Evolutionary conservation across 2,113 vertebrate species (phyloP), one percentile per base, ranked within the genome.

Genomic region (Tautogolabrus adspersus): DNA sequence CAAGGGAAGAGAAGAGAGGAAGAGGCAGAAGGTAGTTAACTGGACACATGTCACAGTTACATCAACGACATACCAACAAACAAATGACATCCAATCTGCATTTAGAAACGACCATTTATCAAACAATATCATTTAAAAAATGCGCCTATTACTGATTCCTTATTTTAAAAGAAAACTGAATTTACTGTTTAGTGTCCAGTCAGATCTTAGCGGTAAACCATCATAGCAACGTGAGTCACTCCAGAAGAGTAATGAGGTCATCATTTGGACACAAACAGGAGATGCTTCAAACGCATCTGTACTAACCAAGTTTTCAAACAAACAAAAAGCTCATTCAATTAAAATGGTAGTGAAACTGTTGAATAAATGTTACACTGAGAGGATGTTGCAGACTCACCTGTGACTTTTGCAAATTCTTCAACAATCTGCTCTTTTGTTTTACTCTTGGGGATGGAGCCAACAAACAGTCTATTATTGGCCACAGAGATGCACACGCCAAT

Each of bases 361-460:
- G 3, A 52, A 26, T 44, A 42, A 15, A 55, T 67, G 5, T 23
- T 10, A 26, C 13, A 59, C 30, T 13, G 10, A 72, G 60, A 66
- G 30, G 15, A 46, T 18, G 8, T 1, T 13, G 21, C 26, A 1
- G 16, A 89, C 95, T 94, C 90, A 99, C 98, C 98, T 94, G 98
- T 99, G 88, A 99, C 97, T 97, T 99, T 99, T 84, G 96, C 95
- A 94, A 99, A 99, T 92, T 99, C 98, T 93, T 99, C 98, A 91
- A 99, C 96, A 92, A 99, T 99, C 89, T 99, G 97, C 70, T 99
- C 98, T 96, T 99, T 99, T 92, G 97, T 99, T 98, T 99, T 99
- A 95, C 97, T 99, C 93, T 99, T 99, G 84, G 98, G 98, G 93
- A 99, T 99, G 89, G 98, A 99, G 60, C 98, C 98, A 94, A 99